A percentile compares a stretch with the other conserved stretches of the same genome.
phyloP scores from a whole-genome alignment of 2,113 vertebrate genomes.

The Hypocryptadius cinnamomeus region DNA sequence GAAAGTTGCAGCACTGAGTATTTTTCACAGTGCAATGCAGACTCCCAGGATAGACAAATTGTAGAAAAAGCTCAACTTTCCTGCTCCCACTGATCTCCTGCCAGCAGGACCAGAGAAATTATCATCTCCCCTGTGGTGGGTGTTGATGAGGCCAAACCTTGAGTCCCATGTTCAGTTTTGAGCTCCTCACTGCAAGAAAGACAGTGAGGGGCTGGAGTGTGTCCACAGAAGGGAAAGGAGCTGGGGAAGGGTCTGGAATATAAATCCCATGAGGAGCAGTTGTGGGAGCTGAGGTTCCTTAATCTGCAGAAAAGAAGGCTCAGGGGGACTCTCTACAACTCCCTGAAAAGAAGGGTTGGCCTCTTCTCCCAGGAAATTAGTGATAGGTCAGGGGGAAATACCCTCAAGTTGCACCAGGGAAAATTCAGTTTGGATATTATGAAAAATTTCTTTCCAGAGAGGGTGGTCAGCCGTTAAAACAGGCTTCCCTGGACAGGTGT shows the following conservation, averaged over 20 bases:
- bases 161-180: neutral
- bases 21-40: neutral
- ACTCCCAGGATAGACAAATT: fast-evolving
- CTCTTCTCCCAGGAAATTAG: neutral
- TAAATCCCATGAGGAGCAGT: neutral
- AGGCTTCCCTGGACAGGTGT: neutral
- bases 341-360: neutral
- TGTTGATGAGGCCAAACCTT: neutral
- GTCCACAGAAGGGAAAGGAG: neutral
- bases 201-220: neutral
- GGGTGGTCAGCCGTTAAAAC: neutral
- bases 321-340: too few species aligned
- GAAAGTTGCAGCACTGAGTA: neutral
- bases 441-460: neutral
- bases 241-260: neutral
- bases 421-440: neutral
- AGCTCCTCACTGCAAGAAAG: neutral
- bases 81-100: neutral
- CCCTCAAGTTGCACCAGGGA: neutral
- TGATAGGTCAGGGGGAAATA: neutral
- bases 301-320: neutral
- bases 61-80: neutral
- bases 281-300: neutral
- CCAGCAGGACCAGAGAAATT: neutral
- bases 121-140: neutral